Conservation (phyloP, 2,797 vertebrate genomes). For the Poeciliopsis paucimaculata region DNA sequence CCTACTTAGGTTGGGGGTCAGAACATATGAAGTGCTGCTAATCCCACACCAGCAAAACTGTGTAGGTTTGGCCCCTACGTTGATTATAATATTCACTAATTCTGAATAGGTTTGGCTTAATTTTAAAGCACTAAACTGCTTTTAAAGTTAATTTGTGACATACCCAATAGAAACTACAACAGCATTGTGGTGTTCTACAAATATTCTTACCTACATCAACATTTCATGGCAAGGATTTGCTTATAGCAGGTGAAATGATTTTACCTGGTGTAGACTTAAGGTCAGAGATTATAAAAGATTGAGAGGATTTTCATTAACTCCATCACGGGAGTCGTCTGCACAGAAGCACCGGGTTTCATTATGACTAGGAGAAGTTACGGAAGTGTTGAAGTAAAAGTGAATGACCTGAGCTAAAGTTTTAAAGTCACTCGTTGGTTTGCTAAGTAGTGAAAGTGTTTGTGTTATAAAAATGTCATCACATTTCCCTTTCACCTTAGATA, state of each 20-base stretch:
- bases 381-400: not conserved
- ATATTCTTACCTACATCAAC: not conserved
- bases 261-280: constrained; percentile 3
- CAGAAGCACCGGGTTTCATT: not conserved
- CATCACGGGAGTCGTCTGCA: not conserved
- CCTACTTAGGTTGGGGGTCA: constrained; percentile 7
- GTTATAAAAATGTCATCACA: not conserved
- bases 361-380: not conserved
- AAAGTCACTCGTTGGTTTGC: not conserved
- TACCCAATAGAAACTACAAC: not conserved
- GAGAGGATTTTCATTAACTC: not conserved
- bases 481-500: not conserved
- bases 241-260: not conserved
- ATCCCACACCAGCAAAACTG: not conserved
- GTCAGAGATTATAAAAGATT: not conserved
- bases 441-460: not conserved
- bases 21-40: not conserved
- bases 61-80: not conserved
- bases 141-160: not conserved
- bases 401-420: not conserved
- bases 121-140: not conserved
- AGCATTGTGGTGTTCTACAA: not conserved
- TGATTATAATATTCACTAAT: not conserved
- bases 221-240: not conserved
- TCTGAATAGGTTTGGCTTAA: not conserved